phyloP scores from a whole-genome alignment of 2,113 vertebrate genomes.

The Corythaixoides concolor region DNA sequence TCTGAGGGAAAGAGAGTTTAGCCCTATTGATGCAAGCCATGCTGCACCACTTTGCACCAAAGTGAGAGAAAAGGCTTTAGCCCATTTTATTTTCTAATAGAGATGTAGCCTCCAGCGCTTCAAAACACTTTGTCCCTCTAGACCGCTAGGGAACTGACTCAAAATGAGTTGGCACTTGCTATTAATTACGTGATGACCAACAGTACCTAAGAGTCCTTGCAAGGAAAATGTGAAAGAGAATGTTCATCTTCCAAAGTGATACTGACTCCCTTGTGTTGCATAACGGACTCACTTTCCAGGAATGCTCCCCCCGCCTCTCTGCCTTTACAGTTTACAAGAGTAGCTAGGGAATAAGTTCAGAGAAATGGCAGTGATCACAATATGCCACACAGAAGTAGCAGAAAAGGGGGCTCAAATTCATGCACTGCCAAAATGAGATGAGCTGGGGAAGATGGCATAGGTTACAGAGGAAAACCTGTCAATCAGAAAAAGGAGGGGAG shows the following conservation, averaged over 20 bases:
- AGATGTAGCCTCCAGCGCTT: neutral
- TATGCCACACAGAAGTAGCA: slow-evolving; percentile 18
- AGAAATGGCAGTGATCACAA: slow-evolving; percentile 37
- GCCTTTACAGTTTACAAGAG: neutral
- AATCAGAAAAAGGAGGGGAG: neutral
- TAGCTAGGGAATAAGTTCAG: neutral
- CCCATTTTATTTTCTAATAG: neutral
- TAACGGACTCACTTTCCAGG: neutral
- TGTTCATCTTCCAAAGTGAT: neutral
- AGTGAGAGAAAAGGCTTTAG: neutral
- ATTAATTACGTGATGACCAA: neutral
- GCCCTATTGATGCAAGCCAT: neutral
- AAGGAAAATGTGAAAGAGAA: neutral
- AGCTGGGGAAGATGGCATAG: neutral
- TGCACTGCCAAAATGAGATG: neutral
- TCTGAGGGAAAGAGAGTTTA: neutral
- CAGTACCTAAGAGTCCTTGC: neutral
- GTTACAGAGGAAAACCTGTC: slow-evolving; percentile 27
- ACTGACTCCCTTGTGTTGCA: neutral
- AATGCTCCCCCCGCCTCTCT: neutral
- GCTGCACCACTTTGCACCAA: neutral
- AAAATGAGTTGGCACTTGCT: neutral
- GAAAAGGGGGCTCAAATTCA: slow-evolving; percentile 1
- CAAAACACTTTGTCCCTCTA: neutral
- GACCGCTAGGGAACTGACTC: neutral